phyloP scores from a whole-genome alignment of 2,888 invertebrate species.

The Hirtodrosophila confusa region DNA sequence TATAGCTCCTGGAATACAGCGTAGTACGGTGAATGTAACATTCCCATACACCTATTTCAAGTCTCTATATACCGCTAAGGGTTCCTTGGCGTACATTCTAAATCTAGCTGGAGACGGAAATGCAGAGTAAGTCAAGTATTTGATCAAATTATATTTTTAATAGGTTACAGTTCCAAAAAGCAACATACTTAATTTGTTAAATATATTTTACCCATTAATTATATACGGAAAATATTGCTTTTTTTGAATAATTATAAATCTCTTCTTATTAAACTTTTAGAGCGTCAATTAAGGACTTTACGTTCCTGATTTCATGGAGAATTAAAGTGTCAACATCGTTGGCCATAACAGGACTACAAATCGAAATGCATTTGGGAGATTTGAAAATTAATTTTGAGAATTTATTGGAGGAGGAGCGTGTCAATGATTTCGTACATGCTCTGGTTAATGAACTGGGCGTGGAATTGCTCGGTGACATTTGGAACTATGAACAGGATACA shows the following conservation, averaged over 20 bases:
- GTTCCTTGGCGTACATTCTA: constrained; percentile 76
- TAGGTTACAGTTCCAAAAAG: too few relatives aligned
- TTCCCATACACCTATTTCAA: constrained; percentile 70
- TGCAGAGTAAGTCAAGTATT: constrained; percentile 66
- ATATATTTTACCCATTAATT: too few relatives aligned
- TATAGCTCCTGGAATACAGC: constrained; percentile 31
- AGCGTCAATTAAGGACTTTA: constrained; percentile 53
- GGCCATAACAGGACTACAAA: constrained; percentile 68
- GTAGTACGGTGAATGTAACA: constrained; percentile 67
- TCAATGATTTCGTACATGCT: constrained; percentile 76
- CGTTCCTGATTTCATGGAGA: constrained; percentile 63
- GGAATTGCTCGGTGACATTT: constrained; percentile 79
- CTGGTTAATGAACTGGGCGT: constrained; percentile 79
- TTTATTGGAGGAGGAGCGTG: constrained; percentile 76
- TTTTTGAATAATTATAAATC: neutral
- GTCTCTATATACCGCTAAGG: constrained; percentile 78
- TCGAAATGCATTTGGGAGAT: constrained; percentile 67
- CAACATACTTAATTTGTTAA: too few relatives aligned
- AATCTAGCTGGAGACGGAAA: constrained; percentile 79
- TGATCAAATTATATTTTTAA: neutral
- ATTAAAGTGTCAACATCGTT: constrained; percentile 55
- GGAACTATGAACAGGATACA: constrained; percentile 67
- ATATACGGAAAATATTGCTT: neutral
- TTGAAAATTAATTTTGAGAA: constrained; percentile 71
- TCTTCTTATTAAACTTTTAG: constrained; percentile 37